Base-by-base conservation (phyloP, 2,113 vertebrate species). In the Symphodus melops region DNA sequence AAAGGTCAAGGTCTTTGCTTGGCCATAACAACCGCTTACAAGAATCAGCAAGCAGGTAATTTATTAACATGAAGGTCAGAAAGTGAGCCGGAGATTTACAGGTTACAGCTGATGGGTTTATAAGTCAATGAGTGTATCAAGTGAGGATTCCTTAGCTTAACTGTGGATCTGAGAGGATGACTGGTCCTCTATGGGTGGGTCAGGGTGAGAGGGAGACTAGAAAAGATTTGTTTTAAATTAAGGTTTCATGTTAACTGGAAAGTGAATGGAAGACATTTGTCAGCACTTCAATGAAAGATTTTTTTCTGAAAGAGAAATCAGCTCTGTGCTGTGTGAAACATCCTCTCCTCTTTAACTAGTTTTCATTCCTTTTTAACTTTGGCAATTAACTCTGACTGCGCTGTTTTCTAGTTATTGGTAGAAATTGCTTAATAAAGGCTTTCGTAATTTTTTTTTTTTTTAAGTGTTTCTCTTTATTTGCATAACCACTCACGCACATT, bases 201-300 rank as follows among this genome's bases (percentile, higher is more conserved):
- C 33, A 20, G 25, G 52, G 25, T 58, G 57, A 70, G 21, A 46
- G 23, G 20, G 19, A 72, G 67, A 68, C 64, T 2, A 52, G 56
- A 57, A 42, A 33, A 51, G 63, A 61, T 65, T 12, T 68, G 59
- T 54, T 64, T 83, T 55, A 42, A 73, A 41, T 59, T 72, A 55
- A 61, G 58, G 75, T 59, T 69, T 33, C 39, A 21, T 41, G 51
- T 41, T 79, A 82, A 81, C 70, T 85, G 72, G 25, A 77, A 28
- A 80, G 20, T 62, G 66, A 55, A 71, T 65, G 51, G 19, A 86
- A 64, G 20, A 53, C 12, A 14, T 68, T 63, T 72, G 58, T 77
- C 67, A 73, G 65, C 64, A 72, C 21, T 9, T 51, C 48, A 51
- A 3, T 16, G 14, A 16, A 16, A 33, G 20, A n/a, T n/a, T n/a